Base-by-base conservation (phyloP, 2,797 vertebrate species). In the Gallirallus australis region DNA sequence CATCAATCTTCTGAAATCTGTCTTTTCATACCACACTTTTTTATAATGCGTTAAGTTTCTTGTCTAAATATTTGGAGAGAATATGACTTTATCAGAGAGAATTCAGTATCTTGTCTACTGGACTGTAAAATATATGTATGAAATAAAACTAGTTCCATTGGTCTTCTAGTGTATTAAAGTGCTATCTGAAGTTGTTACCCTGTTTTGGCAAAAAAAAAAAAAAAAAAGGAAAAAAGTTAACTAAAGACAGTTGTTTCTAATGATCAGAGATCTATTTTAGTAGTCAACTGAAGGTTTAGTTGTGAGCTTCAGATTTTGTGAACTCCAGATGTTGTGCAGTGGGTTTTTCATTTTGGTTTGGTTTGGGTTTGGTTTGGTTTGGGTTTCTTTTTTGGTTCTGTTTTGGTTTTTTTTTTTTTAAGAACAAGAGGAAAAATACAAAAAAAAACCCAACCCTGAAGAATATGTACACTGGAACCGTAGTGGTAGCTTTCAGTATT, bases 261-360 rank as follows among this genome's bases (percentile, higher is more conserved):
- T 97, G 98, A 99, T 98, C 99, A 99, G 98, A 99, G 99, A 98
- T 99, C 98, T 99, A 99, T 99, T 99, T 99, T 99, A 99, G 99
- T 99, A 99, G 99, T 99, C 98, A 98, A 98, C 98, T 98, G 98
- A 99, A 98, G 98, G 99, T 99, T 99, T 99, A 99, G 99, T 99
- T 99, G 99, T 99, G 98, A 99, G 99, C 99, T 99, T 99, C 99
- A 98, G 98, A 99, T 98, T 99, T 99, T 99, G 99, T 99, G 99
- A 99, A 99, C 98, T 99, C 98, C 98, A 98, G 98, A 99, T 99
- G 99, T 99, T 98, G 99, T 99, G 99, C 98, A 96, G 99, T 99
- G 99, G 96, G 97, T 98, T 97, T 96, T 95, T 94, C 79, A 91
- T 98, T 97, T 94, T 94, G 48, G 24, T 50, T 50, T 50, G 48